Conservation (phyloP, 2,797 vertebrate genomes). For the Gobionotothen gibberifrons region DNA sequence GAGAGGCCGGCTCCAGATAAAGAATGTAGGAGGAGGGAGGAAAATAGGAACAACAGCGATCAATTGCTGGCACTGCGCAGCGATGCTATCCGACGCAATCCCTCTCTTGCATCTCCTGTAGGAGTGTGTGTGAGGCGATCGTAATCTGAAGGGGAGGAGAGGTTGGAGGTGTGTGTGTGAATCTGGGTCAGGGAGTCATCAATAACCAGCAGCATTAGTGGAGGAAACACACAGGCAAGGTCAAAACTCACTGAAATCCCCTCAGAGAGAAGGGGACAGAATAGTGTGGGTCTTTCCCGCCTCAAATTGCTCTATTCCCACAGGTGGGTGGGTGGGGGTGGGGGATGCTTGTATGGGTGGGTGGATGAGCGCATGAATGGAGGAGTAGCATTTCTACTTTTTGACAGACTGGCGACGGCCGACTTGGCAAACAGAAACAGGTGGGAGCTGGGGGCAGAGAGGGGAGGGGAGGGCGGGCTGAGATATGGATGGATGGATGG, state of each 20-base stretch:
- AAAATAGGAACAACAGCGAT: slow-evolving; percentile 71
- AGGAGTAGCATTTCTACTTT: slow-evolving; percentile 62
- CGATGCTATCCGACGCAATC: slow-evolving; percentile 59
- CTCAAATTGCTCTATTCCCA: slow-evolving; percentile 41
- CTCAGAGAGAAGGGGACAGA: slow-evolving; percentile 29
- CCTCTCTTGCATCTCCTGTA: slow-evolving; percentile 51
- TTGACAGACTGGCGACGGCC: slow-evolving; percentile 54
- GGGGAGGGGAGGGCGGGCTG: slow-evolving; percentile 37
- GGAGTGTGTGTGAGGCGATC: slow-evolving; percentile 41
- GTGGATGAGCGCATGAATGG: slow-evolving; percentile 56
- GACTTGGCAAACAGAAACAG: slow-evolving; percentile 63
- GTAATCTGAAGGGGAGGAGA: slow-evolving; percentile 54
- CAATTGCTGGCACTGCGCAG: slow-evolving; percentile 59
- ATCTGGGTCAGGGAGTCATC: slow-evolving; percentile 70
- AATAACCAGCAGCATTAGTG: slow-evolving; percentile 72
- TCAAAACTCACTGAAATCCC: slow-evolving; percentile 60
- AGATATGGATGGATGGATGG: slow-evolving; percentile 61
- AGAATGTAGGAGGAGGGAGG: slow-evolving; percentile 63
- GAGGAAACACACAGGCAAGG: slow-evolving; percentile 67
- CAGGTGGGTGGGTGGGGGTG: neutral
- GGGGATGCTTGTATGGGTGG: slow-evolving; percentile 38
- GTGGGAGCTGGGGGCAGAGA: slow-evolving; percentile 42
- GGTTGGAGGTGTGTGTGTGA: slow-evolving; percentile 33
- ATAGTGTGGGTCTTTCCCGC: slow-evolving; percentile 25
- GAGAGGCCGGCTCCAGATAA: slow-evolving; percentile 68